A percentile compares a stretch with the other conserved stretches of the same genome.
These are phyloP conservation scores for Alethe castanea DNA, from an alignment of 2,113 vertebrate genomes.

Conservation along the genomic window DNA sequence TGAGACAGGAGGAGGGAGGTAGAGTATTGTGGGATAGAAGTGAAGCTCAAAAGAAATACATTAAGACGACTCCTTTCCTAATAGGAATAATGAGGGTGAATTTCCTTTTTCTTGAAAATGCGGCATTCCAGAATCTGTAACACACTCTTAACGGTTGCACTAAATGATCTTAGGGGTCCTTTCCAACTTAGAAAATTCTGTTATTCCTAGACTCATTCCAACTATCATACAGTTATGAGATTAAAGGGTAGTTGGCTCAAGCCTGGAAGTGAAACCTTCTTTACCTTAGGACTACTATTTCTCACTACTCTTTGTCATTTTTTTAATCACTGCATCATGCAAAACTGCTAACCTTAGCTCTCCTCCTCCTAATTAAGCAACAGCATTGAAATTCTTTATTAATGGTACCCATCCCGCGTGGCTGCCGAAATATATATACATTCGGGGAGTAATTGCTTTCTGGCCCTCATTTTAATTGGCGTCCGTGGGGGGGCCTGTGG, in stretches of 20 bases:
- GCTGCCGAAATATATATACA: constrained; percentile 32
- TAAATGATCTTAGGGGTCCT: not conserved
- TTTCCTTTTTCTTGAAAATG: not conserved
- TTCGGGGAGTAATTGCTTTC: constrained; percentile 38
- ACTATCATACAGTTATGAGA: not conserved
- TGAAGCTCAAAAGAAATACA: not conserved
- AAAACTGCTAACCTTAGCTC: constrained; percentile 25
- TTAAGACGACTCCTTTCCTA: not conserved
- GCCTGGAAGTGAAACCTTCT: not conserved
- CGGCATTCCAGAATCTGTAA: not conserved
- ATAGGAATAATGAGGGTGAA: not conserved
- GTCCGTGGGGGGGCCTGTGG: constrained; percentile 20
- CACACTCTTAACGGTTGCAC: fast-evolving
- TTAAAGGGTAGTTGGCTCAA: fast-evolving
- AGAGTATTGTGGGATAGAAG: not conserved
- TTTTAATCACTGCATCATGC: not conserved
- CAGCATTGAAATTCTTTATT: constrained; percentile 50
- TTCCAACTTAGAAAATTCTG: not conserved
- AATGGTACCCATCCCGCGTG: constrained; percentile 10
- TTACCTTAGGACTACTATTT: constrained; percentile 5
- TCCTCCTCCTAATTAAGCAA: constrained; percentile 66
- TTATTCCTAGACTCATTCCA: not conserved
- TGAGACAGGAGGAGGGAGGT: not conserved
- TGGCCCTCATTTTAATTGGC: constrained; percentile 66
- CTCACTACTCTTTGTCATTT: not conserved